Evolutionary conservation across 2,113 vertebrate genomes (phyloP).

Genomic region (Silurus meridionalis): DNA sequence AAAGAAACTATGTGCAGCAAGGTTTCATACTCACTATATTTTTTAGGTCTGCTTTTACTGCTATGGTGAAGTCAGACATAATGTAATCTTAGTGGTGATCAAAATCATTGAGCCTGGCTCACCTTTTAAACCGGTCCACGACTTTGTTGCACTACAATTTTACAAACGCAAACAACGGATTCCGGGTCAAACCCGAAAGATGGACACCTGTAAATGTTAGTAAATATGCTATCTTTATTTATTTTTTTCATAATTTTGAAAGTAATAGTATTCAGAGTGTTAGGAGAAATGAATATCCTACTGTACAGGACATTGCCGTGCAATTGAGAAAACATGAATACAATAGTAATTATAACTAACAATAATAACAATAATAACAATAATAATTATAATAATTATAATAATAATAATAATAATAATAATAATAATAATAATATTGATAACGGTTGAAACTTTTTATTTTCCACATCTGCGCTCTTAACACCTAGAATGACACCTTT

Average conservation of each 20-base stretch:
- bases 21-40: neutral
- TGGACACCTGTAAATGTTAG: neutral
- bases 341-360: neutral
- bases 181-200: neutral
- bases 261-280: no score
- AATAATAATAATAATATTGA: neutral
- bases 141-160: neutral
- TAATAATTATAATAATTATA: neutral
- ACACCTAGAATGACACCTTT: conserved; percentile 58
- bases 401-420: conserved; percentile 9
- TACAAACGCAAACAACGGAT: neutral
- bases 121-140: neutral
- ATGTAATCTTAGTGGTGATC: neutral
- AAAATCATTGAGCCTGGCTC: neutral
- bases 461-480: conserved; percentile 61
- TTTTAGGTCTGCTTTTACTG: neutral
- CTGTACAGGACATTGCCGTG: neutral
- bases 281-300: no score
- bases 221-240: no score
- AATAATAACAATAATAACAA: neutral
- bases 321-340: neutral
- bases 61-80: neutral
- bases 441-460: conserved; percentile 39
- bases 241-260: no score
- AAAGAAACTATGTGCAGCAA: neutral